Base-by-base conservation (phyloP, 2,113 vertebrate species). In the Daboia siamensis region DNA sequence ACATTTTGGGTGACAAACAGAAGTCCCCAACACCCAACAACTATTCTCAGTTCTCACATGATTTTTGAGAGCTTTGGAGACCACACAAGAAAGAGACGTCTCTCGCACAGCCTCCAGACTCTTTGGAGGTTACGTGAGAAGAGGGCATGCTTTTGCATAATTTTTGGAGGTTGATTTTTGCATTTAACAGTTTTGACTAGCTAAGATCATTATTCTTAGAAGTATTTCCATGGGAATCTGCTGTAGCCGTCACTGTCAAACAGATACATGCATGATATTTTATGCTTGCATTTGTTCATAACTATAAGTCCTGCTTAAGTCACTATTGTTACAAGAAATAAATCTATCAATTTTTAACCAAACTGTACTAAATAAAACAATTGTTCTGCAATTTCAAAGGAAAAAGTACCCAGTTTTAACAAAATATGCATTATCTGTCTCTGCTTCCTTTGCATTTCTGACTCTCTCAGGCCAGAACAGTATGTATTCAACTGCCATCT, bases 401-500 rank as follows among this genome's bases (percentile, higher is more conserved):
- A 33, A 48, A 69, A 69, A 89, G 8, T 20, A 33, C 15, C 48
- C 44, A 51, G 24, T 20, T 92, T 52, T 48, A 89, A 29, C 51
- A 57, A 56, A 89, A 46, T 20, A 80, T 1, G n/a, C 6, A 21
- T 86, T 64, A 52, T 48, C 74, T 80, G 7, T 44, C 3, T 24
- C 44, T 24, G 10, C 1, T 89, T 84, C 39, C 48, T 24, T 85
- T 33, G 29, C 26, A 26, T 80, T 51, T 61, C 23, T 74, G 52
- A 20, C 13, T 89, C 3, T 48, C 17, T 51, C 48, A 23, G 74
- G 7, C 1, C 26, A 57, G 5, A 61, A 89, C n/a, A 39, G 26
- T 90, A 46, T 90, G 74, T 89, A 26, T 52, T 23, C 23, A 86
- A 46, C 89, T 92, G 93, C 93, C 93, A 92, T 91, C 93, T 90